phyloP scores from a whole-genome alignment of 2,888 invertebrate species.

The Drosophila fungiperda region DNA sequence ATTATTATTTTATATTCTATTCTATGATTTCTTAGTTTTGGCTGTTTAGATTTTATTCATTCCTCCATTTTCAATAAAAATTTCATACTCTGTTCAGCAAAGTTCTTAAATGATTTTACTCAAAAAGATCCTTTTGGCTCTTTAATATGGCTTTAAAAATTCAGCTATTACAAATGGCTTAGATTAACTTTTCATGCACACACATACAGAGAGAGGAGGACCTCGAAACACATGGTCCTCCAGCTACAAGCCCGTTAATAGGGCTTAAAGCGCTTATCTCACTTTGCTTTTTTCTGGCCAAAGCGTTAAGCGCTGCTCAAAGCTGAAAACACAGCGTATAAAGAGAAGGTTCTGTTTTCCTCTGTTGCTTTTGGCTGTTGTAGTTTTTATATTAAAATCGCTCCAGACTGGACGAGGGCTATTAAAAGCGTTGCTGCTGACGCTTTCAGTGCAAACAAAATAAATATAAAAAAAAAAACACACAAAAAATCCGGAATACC shows the following conservation, averaged over 20 bases:
- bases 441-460: slow-evolving; percentile 42
- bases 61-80: background rate
- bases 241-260: slow-evolving; percentile 58
- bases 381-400: slow-evolving; percentile 78
- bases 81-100: background rate
- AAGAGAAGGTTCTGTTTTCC: slow-evolving; percentile 51
- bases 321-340: slow-evolving; percentile 53
- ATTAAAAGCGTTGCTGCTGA: slow-evolving; percentile 63
- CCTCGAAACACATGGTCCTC: slow-evolving; percentile 26
- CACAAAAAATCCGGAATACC: slow-evolving; percentile 47
- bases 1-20: background rate
- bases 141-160: slow-evolving; percentile 29
- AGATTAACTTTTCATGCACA: slow-evolving; percentile 40
- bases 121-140: slow-evolving; percentile 4
- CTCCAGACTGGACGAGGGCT: slow-evolving; percentile 70
- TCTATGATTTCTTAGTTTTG: background rate
- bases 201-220: slow-evolving; percentile 1
- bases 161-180: slow-evolving; percentile 31
- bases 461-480: slow-evolving; percentile 13
- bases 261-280: slow-evolving; percentile 77
- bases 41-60: background rate
- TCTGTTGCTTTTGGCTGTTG: slow-evolving; percentile 54
- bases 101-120: background rate
- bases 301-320: slow-evolving; percentile 28
- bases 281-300: slow-evolving; percentile 47